Percentiles rank a stretch among this genome's conserved stretches.
phyloP scores from a whole-genome alignment of 2,797 vertebrate species.

The Yasuhikotakia modesta region DNA sequence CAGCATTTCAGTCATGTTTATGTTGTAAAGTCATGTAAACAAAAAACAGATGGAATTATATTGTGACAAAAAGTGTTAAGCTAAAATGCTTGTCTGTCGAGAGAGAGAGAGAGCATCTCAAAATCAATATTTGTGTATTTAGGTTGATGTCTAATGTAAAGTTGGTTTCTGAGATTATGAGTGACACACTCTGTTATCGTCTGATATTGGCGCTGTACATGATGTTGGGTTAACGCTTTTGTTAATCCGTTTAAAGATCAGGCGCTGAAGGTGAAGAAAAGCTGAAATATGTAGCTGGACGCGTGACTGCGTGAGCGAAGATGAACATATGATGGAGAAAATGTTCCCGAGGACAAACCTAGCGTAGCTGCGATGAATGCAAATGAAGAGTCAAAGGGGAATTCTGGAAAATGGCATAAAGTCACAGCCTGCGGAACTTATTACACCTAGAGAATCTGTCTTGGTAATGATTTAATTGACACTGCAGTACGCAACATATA shows the following conservation, averaged over 20 bases:
- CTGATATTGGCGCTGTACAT: background rate
- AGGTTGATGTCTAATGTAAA: background rate
- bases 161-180: background rate
- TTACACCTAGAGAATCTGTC: conserved; percentile 36
- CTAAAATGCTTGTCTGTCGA: too few species aligned
- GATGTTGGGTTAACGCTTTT: conserved; percentile 28
- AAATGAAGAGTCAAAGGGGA: conserved; percentile 22
- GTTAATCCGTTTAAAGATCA: conserved; percentile 27
- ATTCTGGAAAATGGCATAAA: conserved; percentile 35
- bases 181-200: background rate
- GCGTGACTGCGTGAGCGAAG: conserved; percentile 27
- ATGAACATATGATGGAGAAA: conserved; percentile 34
- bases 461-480: conserved; percentile 44
- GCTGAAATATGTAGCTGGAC: conserved; percentile 21
- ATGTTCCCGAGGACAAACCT: conserved; percentile 21
- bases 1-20: too few species aligned
- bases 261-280: background rate
- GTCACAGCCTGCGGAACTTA: conserved; percentile 18
- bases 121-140: background rate
- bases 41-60: too few species aligned
- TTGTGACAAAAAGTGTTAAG: too few species aligned
- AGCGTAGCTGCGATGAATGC: conserved; percentile 11
- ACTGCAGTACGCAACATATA: conserved; percentile 44
- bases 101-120: too few species aligned
- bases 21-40: too few species aligned